Evolutionary conservation across 37 sponge, comb jelly and placozoan genomes (phyloP).

Genomic region (Oscarella lobularis): DNA sequence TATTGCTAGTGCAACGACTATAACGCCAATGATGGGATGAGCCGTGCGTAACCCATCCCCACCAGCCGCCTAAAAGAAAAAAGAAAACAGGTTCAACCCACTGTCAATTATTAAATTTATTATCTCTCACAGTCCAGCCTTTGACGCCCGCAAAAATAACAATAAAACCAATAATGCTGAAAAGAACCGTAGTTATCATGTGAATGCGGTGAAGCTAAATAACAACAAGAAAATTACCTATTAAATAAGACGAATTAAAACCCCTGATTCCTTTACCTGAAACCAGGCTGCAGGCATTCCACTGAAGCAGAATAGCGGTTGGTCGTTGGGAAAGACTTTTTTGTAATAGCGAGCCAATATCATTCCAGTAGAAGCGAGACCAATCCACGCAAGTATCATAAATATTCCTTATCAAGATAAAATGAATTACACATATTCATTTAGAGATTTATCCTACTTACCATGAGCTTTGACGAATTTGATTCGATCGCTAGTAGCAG

Average conservation of each 20-base stretch:
- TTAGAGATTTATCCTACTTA: too few relatives aligned
- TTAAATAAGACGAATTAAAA: background rate
- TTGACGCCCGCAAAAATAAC: background rate
- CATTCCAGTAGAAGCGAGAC: constrained; percentile 38
- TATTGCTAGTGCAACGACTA: background rate
- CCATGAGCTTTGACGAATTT: too few relatives aligned
- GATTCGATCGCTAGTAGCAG: too few relatives aligned
- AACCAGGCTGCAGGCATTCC: too few relatives aligned
- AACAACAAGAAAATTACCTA: background rate
- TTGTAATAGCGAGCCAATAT: constrained; percentile 45
- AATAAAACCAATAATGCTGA: background rate
- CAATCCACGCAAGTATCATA: constrained; percentile 33
- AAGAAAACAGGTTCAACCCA: too few relatives aligned
- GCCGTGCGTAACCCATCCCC: background rate
- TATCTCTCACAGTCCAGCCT: background rate
- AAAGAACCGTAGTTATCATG: background rate
- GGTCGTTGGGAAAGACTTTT: constrained; percentile 38
- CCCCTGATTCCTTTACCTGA: constrained; percentile 22
- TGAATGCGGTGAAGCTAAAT: background rate
- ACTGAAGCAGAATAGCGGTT: too few relatives aligned
- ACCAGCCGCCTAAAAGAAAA: too few relatives aligned
- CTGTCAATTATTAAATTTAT: too few relatives aligned
- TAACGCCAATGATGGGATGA: background rate
- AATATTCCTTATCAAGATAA: constrained; percentile 17
- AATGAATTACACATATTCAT: too few relatives aligned